phyloP scores from a whole-genome alignment of 2,888 invertebrate species.

The Nipponacmea schrenckii region DNA sequence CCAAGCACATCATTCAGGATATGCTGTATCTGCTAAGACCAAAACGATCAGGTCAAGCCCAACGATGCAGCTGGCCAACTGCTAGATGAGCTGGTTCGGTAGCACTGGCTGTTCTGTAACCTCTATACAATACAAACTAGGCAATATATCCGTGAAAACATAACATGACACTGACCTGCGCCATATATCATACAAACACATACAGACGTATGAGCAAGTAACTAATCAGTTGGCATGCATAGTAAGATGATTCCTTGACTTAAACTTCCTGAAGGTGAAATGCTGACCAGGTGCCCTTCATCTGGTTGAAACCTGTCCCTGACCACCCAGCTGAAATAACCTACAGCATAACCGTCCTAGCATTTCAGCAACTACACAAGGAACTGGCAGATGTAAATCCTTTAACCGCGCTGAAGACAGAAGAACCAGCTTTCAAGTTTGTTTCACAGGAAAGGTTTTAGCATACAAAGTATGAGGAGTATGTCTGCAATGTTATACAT shows the following conservation, averaged over 20 bases:
- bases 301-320: not conserved
- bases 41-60: not conserved
- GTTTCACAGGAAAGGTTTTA: not conserved
- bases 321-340: not conserved
- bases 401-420: not conserved
- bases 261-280: not conserved
- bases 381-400: not conserved
- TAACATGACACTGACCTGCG: no score
- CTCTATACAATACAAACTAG: not conserved
- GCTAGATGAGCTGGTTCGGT: not conserved
- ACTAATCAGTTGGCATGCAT: slow-evolving; percentile 1
- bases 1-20: not conserved
- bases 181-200: no score
- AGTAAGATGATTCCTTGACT: not conserved
- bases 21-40: not conserved
- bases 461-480: not conserved
- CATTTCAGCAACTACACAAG: not conserved
- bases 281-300: not conserved
- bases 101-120: not conserved
- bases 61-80: not conserved
- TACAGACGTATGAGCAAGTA: not conserved
- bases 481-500: not conserved
- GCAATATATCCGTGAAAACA: not conserved
- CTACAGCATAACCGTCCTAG: not conserved
- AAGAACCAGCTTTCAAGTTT: not conserved